These are phyloP conservation scores for Helicoverpa zea DNA, from an alignment of 1,140 invertebrate species.

Conservation along the genomic window DNA sequence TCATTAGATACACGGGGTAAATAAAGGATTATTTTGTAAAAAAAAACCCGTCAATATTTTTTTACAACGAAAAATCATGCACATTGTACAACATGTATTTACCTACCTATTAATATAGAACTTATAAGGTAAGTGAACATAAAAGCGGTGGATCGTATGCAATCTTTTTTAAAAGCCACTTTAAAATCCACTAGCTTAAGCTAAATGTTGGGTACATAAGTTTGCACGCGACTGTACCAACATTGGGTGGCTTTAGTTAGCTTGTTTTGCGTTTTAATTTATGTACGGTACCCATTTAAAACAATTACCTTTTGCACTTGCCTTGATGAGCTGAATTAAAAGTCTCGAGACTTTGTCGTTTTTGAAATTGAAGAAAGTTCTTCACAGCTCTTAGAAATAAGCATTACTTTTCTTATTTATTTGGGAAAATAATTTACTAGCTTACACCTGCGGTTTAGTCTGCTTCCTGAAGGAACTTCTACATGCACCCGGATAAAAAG, in stretches of 20 bases:
- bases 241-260: background rate
- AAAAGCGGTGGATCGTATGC: too few species aligned
- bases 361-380: background rate
- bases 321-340: slow-evolving; percentile 30
- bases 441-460: too few species aligned
- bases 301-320: slow-evolving; percentile 41
- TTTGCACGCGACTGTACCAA: slow-evolving; percentile 2
- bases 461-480: too few species aligned
- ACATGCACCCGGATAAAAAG: too few species aligned
- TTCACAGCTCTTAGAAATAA: background rate
- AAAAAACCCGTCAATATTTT: too few species aligned
- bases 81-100: too few species aligned
- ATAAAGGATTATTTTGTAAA: too few species aligned
- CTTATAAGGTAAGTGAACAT: too few species aligned
- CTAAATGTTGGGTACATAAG: background rate
- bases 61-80: too few species aligned
- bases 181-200: background rate
- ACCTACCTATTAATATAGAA: background rate
- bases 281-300: slow-evolving; percentile 35
- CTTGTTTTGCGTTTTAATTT: slow-evolving; percentile 44
- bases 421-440: too few species aligned
- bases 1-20: too few species aligned
- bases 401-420: background rate
- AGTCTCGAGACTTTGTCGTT: background rate
- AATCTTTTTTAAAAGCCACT: background rate